Evolutionary conservation across 2,888 invertebrate species (phyloP).

Genomic region (Phalera bucephala): DNA sequence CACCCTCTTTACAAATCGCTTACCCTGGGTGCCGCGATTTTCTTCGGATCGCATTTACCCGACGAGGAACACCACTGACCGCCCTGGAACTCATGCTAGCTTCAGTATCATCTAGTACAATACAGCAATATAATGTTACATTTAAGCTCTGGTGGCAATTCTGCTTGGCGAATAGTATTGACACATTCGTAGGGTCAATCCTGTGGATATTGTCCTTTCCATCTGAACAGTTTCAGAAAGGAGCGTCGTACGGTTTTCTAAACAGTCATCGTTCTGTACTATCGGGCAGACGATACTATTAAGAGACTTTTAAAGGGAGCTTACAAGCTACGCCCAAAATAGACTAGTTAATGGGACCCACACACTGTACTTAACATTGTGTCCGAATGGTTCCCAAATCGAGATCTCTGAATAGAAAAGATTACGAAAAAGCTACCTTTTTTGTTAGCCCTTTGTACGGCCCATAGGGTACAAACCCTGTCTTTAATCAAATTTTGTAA

Average conservation of each 20-base stretch:
- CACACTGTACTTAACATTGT: too few relatives aligned
- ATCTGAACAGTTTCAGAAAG: not conserved
- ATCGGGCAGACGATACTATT: not conserved
- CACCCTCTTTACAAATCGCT: not conserved
- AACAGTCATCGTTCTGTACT: not conserved
- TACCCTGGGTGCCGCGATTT: conserved; percentile 7
- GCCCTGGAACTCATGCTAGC: conserved; percentile 4
- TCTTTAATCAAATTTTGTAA: conserved; percentile 7
- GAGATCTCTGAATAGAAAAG: conserved; percentile 4
- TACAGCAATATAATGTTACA: too few relatives aligned
- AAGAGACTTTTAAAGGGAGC: conserved; percentile 8
- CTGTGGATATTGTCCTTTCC: not conserved
- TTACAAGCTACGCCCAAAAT: conserved; percentile 6
- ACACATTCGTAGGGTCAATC: not conserved
- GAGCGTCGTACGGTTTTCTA: not conserved
- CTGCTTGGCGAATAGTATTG: not conserved
- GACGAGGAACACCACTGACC: not conserved
- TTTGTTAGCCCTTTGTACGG: too few relatives aligned
- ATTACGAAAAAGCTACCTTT: too few relatives aligned
- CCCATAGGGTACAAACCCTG: too few relatives aligned
- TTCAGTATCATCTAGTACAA: conserved; percentile 2
- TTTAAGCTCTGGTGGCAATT: conserved; percentile 5
- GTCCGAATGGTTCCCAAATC: too few relatives aligned
- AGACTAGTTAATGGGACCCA: conserved; percentile 6
- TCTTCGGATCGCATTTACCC: conserved; percentile 5